A percentile compares a stretch with the other conserved stretches of the same genome.
phyloP scores from a whole-genome alignment of 2,888 invertebrate genomes.

The Apoderus coryli region DNA sequence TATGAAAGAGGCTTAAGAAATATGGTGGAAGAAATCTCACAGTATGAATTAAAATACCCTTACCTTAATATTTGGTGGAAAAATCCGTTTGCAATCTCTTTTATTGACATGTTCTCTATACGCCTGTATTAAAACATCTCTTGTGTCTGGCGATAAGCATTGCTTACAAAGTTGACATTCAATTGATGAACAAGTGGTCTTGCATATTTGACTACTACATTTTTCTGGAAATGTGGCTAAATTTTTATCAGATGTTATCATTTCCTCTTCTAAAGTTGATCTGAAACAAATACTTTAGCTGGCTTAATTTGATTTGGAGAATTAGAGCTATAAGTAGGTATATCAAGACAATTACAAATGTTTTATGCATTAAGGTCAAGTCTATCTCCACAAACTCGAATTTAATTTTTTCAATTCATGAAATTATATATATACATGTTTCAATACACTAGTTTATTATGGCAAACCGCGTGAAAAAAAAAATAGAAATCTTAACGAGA shows the following conservation, averaged over 20 bases:
- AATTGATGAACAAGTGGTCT: slow-evolving; percentile 46
- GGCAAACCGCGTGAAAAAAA: no score
- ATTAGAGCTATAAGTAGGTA: no score
- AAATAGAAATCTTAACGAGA: no score
- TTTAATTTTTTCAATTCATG: no score
- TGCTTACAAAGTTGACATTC: slow-evolving; percentile 66
- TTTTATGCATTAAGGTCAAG: no score
- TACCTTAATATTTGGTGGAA: slow-evolving; percentile 54
- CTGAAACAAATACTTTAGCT: slow-evolving; percentile 19
- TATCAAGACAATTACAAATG: no score
- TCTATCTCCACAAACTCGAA: no score
- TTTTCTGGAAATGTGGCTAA: slow-evolving; percentile 56
- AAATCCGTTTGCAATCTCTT: slow-evolving; percentile 66
- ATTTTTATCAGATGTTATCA: slow-evolving; percentile 57
- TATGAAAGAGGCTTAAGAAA: no score
- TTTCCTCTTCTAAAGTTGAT: slow-evolving; percentile 20
- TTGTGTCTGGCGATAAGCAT: slow-evolving; percentile 51
- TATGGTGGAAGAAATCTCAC: no score
- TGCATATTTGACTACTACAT: slow-evolving; percentile 42
- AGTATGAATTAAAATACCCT: slow-evolving; percentile 6
- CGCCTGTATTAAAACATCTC: slow-evolving; percentile 46
- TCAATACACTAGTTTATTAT: no score
- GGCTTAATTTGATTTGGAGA: no score
- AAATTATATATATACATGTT: no score
- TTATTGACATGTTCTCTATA: slow-evolving; percentile 69